Evolutionary conservation across 2,888 invertebrate genomes (phyloP), one percentile per base, ranked within the genome.

Genomic region (Helobdella robusta): DNA sequence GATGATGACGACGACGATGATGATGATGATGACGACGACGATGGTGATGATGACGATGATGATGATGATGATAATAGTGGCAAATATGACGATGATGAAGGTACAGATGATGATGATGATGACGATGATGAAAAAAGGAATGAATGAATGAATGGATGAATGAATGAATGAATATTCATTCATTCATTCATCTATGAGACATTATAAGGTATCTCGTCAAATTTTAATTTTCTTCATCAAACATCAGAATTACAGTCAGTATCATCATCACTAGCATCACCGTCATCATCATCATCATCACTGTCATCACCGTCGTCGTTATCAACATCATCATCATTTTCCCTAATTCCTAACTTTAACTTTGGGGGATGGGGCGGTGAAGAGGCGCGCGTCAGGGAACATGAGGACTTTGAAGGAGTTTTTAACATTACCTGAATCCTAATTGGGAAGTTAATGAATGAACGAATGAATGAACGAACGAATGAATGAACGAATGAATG

Each of bases 351-450:
- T 28, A 28, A 77, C 82, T 83, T 86, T 85, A 76, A 86, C 83
- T 72, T 86, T 82, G 75, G 86, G 84, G 72, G 88, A 88, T 69
- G 89, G 87, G 74, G 91, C 91, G 76, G 92, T 91, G 79, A 91
- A 92, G 59, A 92, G 87, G 76, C 91, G 85, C 0, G 91, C 89
- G 72, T 92, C 91, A 28, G 94, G 93, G 75, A 93, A 93, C 63
- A 91, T 91, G 71, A 95, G 83, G 11, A 95, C 85, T 80, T 95
- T 95, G 75, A 95, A 92, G 3, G 91, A 91, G 80, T 92, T 87
- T 77, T 91, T 91, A 0, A 91, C 87, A 69, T 87, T 88, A 60
- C 89, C 91, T 68, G 89, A 83, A 81, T 94, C n/a, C n/a, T n/a
- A n/a, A n/a, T n/a, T n/a, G n/a, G n/a, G n/a, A n/a, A n/a, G n/a